A percentile compares a stretch with the other conserved stretches of the same genome.
phyloP scores from a whole-genome alignment of 2,113 vertebrate genomes.

The Sinocyclocheilus anshuiensis region DNA sequence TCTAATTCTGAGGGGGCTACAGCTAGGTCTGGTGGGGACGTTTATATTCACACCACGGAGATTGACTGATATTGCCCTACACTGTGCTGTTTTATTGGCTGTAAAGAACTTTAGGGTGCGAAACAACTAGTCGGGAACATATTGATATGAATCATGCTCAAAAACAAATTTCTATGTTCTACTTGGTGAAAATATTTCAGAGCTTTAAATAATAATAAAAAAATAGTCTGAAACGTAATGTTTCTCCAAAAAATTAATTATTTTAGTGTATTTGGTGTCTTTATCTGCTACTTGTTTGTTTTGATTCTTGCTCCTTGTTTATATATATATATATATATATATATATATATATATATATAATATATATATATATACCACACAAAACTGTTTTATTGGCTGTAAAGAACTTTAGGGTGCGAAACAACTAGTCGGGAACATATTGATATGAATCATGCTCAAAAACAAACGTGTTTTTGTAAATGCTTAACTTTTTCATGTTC shows the following conservation, averaged over 20 bases:
- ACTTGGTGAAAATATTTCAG: no score
- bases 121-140: background rate
- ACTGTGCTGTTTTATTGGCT: background rate
- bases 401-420: background rate
- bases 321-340: no score
- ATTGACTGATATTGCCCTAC: slow-evolving; percentile 24
- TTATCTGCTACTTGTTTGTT: no score
- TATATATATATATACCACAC: no score
- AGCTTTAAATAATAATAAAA: no score
- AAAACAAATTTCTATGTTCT: no score
- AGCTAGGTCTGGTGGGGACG: slow-evolving; percentile 32
- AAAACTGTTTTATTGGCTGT: background rate
- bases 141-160: background rate
- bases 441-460: background rate
- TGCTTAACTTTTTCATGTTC: slow-evolving; percentile 4
- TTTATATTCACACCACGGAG: slow-evolving; percentile 38
- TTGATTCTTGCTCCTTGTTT: no score
- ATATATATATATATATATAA: no score
- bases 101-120: background rate
- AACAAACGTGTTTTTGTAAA: background rate
- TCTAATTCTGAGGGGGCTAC: slow-evolving; percentile 35
- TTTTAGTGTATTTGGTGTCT: no score
- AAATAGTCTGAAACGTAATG: no score
- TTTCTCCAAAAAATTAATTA: no score
- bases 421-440: background rate